Evolutionary conservation across 1,140 invertebrate genomes (phyloP).

Genomic region (Calephelis virginiensis): DNA sequence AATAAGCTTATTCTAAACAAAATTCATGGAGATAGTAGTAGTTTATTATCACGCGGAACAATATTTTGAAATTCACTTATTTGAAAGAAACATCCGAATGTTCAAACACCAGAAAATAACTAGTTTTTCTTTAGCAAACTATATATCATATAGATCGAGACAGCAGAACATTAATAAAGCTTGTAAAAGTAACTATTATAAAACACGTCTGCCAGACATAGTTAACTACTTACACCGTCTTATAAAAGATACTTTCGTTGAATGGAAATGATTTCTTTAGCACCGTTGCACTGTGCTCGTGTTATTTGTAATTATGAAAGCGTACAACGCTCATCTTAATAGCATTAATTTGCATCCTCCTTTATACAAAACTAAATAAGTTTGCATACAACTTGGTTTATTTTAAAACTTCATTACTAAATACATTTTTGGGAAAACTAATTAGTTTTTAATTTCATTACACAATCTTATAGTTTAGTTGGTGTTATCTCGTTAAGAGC

Average conservation of each 20-base stretch:
- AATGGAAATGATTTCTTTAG: slow-evolving; percentile 27
- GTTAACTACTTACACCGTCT: background rate
- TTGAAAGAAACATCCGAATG: too few species aligned
- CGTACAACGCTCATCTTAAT: slow-evolving; percentile 37
- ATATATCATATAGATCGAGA: slow-evolving; percentile 23
- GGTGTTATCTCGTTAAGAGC: too few species aligned
- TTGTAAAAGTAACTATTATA: background rate
- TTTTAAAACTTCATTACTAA: background rate
- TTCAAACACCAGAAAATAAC: too few species aligned
- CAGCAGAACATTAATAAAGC: background rate
- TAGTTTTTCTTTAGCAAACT: too few species aligned
- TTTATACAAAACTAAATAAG: slow-evolving; percentile 31
- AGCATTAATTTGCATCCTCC: slow-evolving; percentile 34
- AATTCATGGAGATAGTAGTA: too few species aligned
- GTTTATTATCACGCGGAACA: too few species aligned
- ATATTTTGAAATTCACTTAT: background rate
- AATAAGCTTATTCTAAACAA: too few species aligned
- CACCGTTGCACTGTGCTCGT: slow-evolving; percentile 22
- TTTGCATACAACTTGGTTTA: slow-evolving; percentile 23
- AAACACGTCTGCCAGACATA: too few species aligned
- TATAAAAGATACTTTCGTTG: slow-evolving; percentile 3
- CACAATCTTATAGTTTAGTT: too few species aligned
- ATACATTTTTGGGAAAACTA: background rate
- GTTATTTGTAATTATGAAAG: slow-evolving; percentile 36
- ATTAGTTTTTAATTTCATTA: background rate